phyloP scores from a whole-genome alignment of 2,113 vertebrate genomes.

The Perccottus glenii region DNA sequence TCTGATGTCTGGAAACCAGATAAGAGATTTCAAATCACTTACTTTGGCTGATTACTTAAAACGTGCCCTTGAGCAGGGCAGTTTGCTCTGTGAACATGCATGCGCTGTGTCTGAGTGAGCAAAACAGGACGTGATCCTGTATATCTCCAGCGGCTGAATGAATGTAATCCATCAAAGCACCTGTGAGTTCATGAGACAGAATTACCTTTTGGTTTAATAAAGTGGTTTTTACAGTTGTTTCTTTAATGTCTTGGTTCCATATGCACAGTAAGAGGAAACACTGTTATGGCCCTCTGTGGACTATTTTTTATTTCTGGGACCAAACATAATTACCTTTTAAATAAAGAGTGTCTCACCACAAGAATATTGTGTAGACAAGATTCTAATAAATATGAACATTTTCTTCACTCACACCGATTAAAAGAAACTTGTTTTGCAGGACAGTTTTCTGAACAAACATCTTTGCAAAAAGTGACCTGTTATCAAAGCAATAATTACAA shows the following conservation, averaged over 20 bases:
- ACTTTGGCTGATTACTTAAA: neutral
- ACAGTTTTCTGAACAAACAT: neutral
- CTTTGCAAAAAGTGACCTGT: neutral
- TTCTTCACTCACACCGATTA: neutral
- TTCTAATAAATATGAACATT: neutral
- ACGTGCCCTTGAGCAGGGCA: constrained; percentile 23
- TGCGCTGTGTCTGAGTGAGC: neutral
- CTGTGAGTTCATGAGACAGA: neutral
- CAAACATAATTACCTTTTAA: constrained; percentile 11
- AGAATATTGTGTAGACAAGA: neutral
- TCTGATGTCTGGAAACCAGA: neutral
- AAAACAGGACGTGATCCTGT: neutral
- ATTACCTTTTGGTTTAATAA: constrained; percentile 1
- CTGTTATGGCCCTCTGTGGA: neutral
- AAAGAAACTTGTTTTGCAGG: neutral
- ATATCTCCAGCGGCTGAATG: constrained; percentile 32
- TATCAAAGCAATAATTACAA: neutral
- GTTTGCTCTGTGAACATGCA: neutral
- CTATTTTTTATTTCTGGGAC: neutral
- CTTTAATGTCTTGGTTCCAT: neutral
- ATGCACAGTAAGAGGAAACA: neutral
- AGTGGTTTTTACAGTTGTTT: neutral
- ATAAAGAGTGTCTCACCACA: neutral
- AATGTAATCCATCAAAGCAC: constrained; percentile 39
- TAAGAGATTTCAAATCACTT: neutral